These are phyloP conservation scores for Zaprionus tsacasi DNA, from an alignment of 1,140 invertebrate genomes.

Conservation along the genomic window DNA sequence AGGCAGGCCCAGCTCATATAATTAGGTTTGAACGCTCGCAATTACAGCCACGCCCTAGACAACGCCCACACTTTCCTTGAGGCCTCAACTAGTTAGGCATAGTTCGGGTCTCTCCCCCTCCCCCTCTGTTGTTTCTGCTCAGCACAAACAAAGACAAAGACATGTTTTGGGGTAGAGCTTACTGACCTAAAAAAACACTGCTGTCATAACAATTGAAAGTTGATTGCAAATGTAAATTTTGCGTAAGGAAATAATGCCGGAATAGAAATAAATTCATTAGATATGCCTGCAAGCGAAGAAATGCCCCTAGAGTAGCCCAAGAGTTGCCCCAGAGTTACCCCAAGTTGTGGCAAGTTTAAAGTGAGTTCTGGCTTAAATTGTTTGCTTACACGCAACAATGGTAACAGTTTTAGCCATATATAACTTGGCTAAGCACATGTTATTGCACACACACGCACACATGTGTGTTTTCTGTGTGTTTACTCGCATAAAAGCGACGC, in stretches of 20 bases:
- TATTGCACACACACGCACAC: neutral
- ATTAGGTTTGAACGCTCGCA: slow-evolving; percentile 61
- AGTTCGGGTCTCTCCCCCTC: slow-evolving; percentile 5
- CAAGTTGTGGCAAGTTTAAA: neutral
- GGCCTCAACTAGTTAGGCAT: neutral
- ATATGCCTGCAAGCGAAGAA: neutral
- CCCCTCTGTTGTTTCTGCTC: neutral
- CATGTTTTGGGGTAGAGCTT: neutral
- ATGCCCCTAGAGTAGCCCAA: neutral
- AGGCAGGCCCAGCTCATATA: slow-evolving; percentile 32
- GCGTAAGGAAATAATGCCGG: slow-evolving; percentile 15
- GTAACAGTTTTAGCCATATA: neutral
- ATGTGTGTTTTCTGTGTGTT: neutral
- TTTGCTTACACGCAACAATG: neutral
- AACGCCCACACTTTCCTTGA: too few species aligned
- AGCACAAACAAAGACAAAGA: slow-evolving; percentile 33
- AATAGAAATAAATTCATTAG: neutral
- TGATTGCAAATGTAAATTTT: slow-evolving; percentile 34
- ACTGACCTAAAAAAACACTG: slow-evolving; percentile 33
- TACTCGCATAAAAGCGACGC: neutral
- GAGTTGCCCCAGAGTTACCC: neutral
- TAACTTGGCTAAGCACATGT: slow-evolving; percentile 3
- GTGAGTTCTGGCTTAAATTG: neutral
- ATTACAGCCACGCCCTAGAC: slow-evolving; percentile 25
- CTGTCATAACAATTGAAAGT: slow-evolving; percentile 36